Conservation (phyloP, 2,113 vertebrate genomes). For the Zosterops hypoxanthus region DNA sequence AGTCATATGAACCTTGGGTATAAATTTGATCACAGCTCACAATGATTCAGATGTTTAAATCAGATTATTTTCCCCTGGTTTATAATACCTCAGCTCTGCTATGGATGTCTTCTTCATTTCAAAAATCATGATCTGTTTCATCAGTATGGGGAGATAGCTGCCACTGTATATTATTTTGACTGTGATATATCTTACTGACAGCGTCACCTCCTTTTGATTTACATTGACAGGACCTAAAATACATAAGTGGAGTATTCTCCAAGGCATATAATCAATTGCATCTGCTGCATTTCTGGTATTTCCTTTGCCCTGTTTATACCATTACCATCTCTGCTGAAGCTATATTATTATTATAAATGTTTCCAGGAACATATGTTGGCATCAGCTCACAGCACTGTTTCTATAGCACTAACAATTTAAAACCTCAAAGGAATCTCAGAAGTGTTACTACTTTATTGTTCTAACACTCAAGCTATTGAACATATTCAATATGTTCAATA, state of each 20-base stretch:
- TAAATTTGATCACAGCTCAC: constrained; percentile 12
- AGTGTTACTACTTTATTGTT: constrained; percentile 10
- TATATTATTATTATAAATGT: constrained; percentile 70
- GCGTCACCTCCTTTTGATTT: constrained; percentile 71
- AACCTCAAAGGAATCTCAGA: constrained; percentile 26
- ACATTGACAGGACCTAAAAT: constrained; percentile 70
- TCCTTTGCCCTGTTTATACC: constrained; percentile 74
- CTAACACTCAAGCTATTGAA: constrained; percentile 29
- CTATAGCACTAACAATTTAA: constrained; percentile 27
- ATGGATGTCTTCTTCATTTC: constrained; percentile 10
- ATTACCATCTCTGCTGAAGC: constrained; percentile 68
- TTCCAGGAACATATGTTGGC: constrained; percentile 72
- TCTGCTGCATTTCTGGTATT: constrained; percentile 76
- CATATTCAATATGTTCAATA: too few relatives aligned
- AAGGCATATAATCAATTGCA: constrained; percentile 76
- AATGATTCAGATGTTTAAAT: constrained; percentile 21
- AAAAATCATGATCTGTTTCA: constrained; percentile 10
- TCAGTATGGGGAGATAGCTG: constrained; percentile 33
- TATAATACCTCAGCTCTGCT: background rate
- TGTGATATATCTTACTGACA: constrained; percentile 64
- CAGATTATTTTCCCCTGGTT: constrained; percentile 20
- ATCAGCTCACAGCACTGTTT: constrained; percentile 30
- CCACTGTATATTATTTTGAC: constrained; percentile 50
- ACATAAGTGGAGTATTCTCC: constrained; percentile 72
- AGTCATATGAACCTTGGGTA: constrained; percentile 5